phyloP scores from a whole-genome alignment of 2,797 vertebrate species.

The Dendrocincla fuliginosa region DNA sequence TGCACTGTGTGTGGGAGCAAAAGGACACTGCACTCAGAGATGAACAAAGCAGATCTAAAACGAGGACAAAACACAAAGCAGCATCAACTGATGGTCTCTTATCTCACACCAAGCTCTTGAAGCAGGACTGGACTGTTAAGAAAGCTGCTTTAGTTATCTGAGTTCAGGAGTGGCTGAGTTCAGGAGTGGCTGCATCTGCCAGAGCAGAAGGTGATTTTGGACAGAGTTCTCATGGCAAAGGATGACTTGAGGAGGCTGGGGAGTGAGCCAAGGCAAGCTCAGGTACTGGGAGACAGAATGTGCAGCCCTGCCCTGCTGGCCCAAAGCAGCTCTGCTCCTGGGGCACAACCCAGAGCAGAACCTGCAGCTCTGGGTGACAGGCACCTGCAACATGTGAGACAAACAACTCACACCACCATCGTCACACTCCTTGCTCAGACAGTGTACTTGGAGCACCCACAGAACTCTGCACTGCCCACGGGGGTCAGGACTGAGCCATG shows the following conservation, averaged over 20 bases:
- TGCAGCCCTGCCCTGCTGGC: background rate
- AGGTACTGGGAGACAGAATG: background rate
- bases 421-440: background rate
- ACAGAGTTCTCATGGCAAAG: background rate
- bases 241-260: background rate
- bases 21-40: background rate
- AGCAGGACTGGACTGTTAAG: background rate
- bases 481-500: background rate
- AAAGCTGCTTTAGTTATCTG: background rate
- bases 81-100: background rate
- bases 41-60: background rate
- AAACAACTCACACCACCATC: fast-evolving
- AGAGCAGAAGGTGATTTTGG: background rate
- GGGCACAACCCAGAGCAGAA: background rate
- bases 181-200: background rate
- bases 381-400: fast-evolving
- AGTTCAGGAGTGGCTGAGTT: background rate
- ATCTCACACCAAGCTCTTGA: background rate
- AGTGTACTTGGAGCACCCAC: fast-evolving
- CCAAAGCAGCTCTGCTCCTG: background rate
- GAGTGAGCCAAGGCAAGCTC: background rate
- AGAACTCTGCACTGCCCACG: background rate
- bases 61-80: background rate
- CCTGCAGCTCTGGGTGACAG: background rate
- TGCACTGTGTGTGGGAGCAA: background rate